Conservation (phyloP, 92 coral and sea anemone species). For the Galaxea fascicularis region DNA sequence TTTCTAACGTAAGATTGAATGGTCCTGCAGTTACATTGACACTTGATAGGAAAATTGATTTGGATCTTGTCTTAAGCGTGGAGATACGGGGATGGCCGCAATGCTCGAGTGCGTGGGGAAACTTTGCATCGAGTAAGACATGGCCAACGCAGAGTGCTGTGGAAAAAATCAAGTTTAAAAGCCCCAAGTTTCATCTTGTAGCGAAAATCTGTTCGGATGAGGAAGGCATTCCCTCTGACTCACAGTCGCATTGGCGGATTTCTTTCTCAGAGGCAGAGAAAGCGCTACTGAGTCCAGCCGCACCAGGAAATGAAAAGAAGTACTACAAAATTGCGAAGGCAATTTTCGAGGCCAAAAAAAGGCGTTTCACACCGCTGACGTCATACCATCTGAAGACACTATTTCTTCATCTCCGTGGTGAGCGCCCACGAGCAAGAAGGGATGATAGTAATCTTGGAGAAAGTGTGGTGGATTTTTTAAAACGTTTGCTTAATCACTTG, state of each 20-base stretch:
- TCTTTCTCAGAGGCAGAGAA: slow-evolving; percentile 71
- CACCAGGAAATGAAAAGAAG: slow-evolving; percentile 14
- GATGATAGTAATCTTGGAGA: slow-evolving; percentile 25
- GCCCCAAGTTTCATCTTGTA: slow-evolving; percentile 39
- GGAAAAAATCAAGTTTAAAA: slow-evolving; percentile 35
- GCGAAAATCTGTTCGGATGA: slow-evolving; percentile 44
- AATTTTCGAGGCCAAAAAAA: slow-evolving; percentile 37
- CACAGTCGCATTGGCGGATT: slow-evolving; percentile 53
- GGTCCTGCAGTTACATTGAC: slow-evolving; percentile 69
- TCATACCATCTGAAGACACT: slow-evolving; percentile 61
- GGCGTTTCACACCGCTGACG: slow-evolving; percentile 31
- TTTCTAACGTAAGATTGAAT: background rate
- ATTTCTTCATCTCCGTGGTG: slow-evolving; percentile 42
- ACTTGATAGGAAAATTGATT: slow-evolving; percentile 22
- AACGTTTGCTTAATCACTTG: slow-evolving; percentile 19
- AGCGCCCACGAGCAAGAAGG: background rate
- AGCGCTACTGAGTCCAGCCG: slow-evolving; percentile 16
- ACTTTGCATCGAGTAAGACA: slow-evolving; percentile 8
- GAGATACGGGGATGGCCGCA: slow-evolving; percentile 55
- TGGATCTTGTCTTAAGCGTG: slow-evolving; percentile 57
- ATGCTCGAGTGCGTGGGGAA: slow-evolving; percentile 53
- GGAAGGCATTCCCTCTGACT: background rate
- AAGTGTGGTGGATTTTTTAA: slow-evolving; percentile 47
- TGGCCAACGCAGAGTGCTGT: slow-evolving; percentile 43
- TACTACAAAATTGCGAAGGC: slow-evolving; percentile 52